Evolutionary conservation across 2,113 vertebrate species (phyloP).

Genomic region (Ptyas mucosa): DNA sequence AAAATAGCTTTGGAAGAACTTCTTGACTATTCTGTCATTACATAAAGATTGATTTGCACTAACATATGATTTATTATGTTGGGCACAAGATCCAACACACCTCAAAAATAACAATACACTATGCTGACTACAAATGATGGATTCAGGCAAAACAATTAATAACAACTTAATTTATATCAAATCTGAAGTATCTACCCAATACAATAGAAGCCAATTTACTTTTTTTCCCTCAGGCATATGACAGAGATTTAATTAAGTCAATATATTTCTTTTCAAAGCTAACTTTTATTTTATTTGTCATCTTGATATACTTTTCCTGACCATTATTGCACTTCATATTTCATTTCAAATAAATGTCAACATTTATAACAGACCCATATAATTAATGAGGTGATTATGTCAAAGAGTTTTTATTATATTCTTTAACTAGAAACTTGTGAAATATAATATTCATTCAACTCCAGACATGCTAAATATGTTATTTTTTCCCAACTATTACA

Average conservation of each 20-base stretch:
- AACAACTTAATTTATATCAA: constrained; percentile 55
- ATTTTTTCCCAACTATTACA: neutral
- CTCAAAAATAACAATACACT: constrained; percentile 24
- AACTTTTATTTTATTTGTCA: constrained; percentile 16
- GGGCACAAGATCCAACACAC: neutral
- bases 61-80: constrained; percentile 18
- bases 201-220: constrained; percentile 50
- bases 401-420: neutral
- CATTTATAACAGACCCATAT: constrained; percentile 23
- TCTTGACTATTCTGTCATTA: neutral
- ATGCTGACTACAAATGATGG: constrained; percentile 47
- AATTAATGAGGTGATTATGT: constrained; percentile 10
- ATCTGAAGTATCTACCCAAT: constrained; percentile 58
- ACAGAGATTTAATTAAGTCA: constrained; percentile 65
- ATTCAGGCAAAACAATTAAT: constrained; percentile 53
- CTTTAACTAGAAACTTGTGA: neutral
- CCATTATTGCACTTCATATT: constrained; percentile 58
- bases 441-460: neutral
- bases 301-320: constrained; percentile 43
- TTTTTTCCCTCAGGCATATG: constrained; percentile 24
- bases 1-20: neutral
- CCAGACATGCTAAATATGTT: neutral
- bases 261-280: constrained; percentile 52
- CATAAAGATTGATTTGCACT: neutral
- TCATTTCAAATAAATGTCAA: constrained; percentile 44